Base-by-base conservation (phyloP, 2,888 invertebrate genomes). In the Palloptera scutellata region DNA sequence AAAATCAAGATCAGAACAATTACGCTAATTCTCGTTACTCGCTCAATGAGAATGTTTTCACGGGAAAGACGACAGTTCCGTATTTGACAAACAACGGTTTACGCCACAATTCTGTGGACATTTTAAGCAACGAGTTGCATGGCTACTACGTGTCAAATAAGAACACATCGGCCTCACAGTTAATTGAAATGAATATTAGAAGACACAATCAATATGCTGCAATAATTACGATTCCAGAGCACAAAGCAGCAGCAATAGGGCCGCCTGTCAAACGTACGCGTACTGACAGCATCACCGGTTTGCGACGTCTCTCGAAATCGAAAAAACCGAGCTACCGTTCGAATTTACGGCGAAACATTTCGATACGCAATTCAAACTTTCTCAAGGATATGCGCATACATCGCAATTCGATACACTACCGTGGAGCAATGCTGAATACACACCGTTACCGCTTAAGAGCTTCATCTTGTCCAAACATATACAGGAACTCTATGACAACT, bases 391-490 rank as follows among this genome's bases (percentile, higher is more conserved):
- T 91, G 77, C 86, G 88, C 70, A 86, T 91, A 20, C 93, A 93
- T 74, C 87, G 93, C 72, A 93, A 92, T 79, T 93, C 93, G 0
- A 90, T 95, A 72, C 92, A 94, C 83, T 94, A 95, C 83, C 90
- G 95, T 58, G 94, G 93, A 54, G 94, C 95, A 6, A 91, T 94
- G 87, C 85, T 95, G 66, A 94, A 93, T 81, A 91, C 92, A 66
- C 91, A 91, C 77, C 90, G 92, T 72, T 95, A 95, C 83, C 88
- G 91, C 64, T 85, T 95, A 68, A 88, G 92, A 71, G 95, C 96
- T 1, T 94, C 94, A 2, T 96, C 96, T 55, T 96, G 96, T 82
- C 97, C 97, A 0, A 92, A 97, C 84, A 94, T 97, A 77, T 94
- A 91, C 80, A 89, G 92, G 76, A 94, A 94, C 81, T 94, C 94